Percentiles rank a stretch among this genome's conserved stretches.
Conservation (phyloP, 2,888 invertebrate genomes). For the Lepidochitona cinerea region DNA sequence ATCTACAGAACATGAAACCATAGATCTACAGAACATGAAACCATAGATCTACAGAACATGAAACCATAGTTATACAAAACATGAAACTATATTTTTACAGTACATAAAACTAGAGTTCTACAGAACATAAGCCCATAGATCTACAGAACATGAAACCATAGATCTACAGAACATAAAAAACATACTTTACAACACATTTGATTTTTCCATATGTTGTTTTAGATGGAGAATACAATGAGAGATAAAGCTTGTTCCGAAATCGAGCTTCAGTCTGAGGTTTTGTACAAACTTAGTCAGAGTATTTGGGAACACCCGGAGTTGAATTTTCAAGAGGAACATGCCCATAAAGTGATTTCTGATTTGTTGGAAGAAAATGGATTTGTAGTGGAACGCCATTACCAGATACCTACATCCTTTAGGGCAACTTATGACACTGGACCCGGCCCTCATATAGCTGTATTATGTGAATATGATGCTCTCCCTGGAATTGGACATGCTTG, state of each 20-base stretch:
- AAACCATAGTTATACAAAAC: too few relatives aligned
- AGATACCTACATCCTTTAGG: neutral
- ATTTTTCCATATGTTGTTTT: too few relatives aligned
- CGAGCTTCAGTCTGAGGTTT: neutral
- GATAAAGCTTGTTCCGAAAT: neutral
- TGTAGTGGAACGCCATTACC: neutral
- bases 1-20: too few relatives aligned
- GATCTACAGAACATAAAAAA: too few relatives aligned
- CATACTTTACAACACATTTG: too few relatives aligned
- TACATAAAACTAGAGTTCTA: too few relatives aligned
- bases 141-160: too few relatives aligned
- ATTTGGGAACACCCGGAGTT: neutral
- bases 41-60: too few relatives aligned
- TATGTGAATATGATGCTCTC: slow-evolving; percentile 70
- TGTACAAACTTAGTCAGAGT: neutral
- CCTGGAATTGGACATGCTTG: slow-evolving; percentile 69
- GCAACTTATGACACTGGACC: slow-evolving; percentile 16
- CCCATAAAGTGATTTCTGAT: neutral
- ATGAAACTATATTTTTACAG: too few relatives aligned
- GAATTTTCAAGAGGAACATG: neutral
- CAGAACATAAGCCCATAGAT: too few relatives aligned
- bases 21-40: too few relatives aligned
- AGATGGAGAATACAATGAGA: neutral
- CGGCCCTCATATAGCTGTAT: slow-evolving; percentile 57
- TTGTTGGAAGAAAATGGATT: neutral